Evolutionary conservation across 2,113 vertebrate genomes (phyloP).

Genomic region (Progne subis): DNA sequence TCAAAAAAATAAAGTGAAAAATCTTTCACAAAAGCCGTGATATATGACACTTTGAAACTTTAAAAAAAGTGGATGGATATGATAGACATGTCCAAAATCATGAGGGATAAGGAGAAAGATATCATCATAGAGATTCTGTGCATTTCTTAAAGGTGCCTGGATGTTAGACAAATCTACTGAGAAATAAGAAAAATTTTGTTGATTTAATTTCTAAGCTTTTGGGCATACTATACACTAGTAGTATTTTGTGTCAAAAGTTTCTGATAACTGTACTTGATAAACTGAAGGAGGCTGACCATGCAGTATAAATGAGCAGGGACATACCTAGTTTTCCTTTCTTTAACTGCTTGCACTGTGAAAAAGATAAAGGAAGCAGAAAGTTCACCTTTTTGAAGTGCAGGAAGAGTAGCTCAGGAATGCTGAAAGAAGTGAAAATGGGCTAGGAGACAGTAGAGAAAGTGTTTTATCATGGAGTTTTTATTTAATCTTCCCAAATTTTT

Average conservation of each 20-base stretch:
- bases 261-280: neutral
- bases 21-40: neutral
- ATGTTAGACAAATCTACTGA: neutral
- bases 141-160: neutral
- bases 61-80: neutral
- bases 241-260: neutral
- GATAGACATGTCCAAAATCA: neutral
- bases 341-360: neutral
- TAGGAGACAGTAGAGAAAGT: neutral
- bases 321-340: neutral
- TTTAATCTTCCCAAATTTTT: neutral
- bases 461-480: neutral
- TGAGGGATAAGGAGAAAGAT: neutral
- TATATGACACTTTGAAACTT: neutral
- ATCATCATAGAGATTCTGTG: neutral
- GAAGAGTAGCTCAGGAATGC: neutral
- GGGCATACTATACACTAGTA: neutral
- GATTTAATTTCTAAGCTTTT: neutral
- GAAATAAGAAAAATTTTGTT: neutral
- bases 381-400: neutral
- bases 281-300: neutral
- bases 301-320: neutral
- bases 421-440: neutral
- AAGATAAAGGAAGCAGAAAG: neutral
- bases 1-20: neutral